Evolutionary conservation across 2,888 invertebrate species (phyloP).

Genomic region (Chouioia cunea): DNA sequence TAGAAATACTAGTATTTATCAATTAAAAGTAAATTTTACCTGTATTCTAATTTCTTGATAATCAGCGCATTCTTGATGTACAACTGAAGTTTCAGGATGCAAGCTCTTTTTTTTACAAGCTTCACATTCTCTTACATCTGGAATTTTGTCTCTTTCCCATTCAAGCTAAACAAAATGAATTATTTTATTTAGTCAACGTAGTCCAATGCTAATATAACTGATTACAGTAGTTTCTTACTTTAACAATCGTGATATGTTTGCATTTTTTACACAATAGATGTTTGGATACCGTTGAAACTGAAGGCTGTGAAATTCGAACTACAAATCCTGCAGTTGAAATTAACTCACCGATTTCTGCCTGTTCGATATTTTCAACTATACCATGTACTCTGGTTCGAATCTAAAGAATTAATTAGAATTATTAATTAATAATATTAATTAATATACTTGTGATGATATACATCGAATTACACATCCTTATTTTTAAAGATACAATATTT

Average conservation of each 20-base stretch:
- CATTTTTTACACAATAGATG: constrained; percentile 84
- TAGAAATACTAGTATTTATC: neutral
- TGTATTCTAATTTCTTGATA: constrained; percentile 90
- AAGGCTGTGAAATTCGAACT: constrained; percentile 80
- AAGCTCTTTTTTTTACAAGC: constrained; percentile 58
- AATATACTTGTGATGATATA: no score
- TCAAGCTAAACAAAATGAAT: constrained; percentile 60
- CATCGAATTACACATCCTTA: no score
- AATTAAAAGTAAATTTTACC: constrained; percentile 64
- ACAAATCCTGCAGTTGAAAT: constrained; percentile 76
- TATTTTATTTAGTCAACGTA: neutral
- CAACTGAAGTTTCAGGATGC: constrained; percentile 68
- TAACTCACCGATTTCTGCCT: constrained; percentile 61
- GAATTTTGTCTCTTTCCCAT: constrained; percentile 63
- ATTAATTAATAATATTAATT: constrained; percentile 16
- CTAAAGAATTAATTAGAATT: constrained; percentile 48
- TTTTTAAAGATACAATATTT: neutral
- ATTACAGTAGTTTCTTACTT: constrained; percentile 68
- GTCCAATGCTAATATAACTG: neutral
- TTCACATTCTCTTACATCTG: constrained; percentile 58
- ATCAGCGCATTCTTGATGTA: constrained; percentile 77
- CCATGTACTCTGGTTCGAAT: constrained; percentile 61
- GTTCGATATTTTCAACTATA: constrained; percentile 74
- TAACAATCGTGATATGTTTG: constrained; percentile 75
- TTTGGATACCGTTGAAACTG: constrained; percentile 82